These are phyloP conservation scores for Anthonomus grandis DNA, from an alignment of 1,140 invertebrate species.

Conservation along the genomic window DNA sequence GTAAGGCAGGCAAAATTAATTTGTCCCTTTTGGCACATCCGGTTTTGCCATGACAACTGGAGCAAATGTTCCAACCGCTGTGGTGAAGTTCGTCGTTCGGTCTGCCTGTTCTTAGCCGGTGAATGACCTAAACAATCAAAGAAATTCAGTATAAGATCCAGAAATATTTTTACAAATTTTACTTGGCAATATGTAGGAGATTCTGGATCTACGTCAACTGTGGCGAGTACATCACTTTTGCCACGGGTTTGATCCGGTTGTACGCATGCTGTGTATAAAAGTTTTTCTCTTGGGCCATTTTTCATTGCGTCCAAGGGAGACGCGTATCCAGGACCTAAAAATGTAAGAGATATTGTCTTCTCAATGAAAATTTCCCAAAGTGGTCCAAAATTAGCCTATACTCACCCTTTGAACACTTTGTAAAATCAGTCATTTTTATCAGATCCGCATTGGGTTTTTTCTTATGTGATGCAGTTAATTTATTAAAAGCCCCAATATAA, in stretches of 20 bases:
- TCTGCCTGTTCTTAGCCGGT: constrained; percentile 74
- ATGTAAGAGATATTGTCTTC: background rate
- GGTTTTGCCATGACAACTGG: constrained; percentile 66
- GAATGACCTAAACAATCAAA: constrained; percentile 71
- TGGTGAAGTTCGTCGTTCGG: constrained; percentile 91
- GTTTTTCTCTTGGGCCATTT: constrained; percentile 74
- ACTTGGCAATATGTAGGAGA: constrained; percentile 86
- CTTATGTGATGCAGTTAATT: too few relatives aligned
- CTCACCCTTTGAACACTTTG: too few relatives aligned
- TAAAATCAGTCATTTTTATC: too few relatives aligned
- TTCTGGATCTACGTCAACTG: constrained; percentile 85
- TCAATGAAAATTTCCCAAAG: background rate
- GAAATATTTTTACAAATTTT: constrained; percentile 21
- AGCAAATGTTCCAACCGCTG: constrained; percentile 94
- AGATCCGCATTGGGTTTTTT: too few relatives aligned
- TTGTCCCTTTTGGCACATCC: constrained; percentile 63
- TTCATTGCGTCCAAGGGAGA: constrained; percentile 78
- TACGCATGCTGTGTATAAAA: constrained; percentile 86
- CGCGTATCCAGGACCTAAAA: constrained; percentile 67
- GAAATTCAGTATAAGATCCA: background rate
- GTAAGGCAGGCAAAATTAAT: constrained; percentile 78
- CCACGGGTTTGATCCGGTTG: constrained; percentile 61
- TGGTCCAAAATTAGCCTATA: too few relatives aligned
- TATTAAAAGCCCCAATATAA: too few relatives aligned
- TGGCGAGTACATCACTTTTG: constrained; percentile 84